Evolutionary conservation across 2,113 vertebrate genomes (phyloP).

Genomic region (Calidris pygmaea): DNA sequence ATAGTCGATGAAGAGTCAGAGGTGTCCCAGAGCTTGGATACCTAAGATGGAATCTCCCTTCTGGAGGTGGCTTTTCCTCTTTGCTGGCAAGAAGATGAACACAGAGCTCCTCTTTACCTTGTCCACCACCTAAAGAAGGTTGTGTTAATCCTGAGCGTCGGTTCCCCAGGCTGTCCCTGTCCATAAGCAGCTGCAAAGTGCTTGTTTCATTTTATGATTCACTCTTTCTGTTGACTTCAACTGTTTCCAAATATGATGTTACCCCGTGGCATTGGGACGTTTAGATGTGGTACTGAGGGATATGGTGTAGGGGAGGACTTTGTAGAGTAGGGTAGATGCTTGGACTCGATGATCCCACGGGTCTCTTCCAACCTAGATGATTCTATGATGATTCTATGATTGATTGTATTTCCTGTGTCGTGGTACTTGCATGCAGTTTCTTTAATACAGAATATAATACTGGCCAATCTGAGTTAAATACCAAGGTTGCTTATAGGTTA

Average conservation of each 20-base stretch:
- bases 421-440: not conserved
- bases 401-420: not conserved
- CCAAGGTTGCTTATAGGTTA: slow-evolving; percentile 4
- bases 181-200: slow-evolving; percentile 32
- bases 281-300: too few relatives aligned
- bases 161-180: not conserved
- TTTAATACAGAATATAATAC: not conserved
- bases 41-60: not conserved
- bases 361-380: too few relatives aligned
- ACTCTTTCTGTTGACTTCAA: slow-evolving; percentile 18
- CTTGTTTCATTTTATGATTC: slow-evolving; percentile 15
- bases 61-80: not conserved
- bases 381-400: too few relatives aligned
- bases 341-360: too few relatives aligned
- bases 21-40: not conserved
- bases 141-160: not conserved
- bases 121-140: not conserved
- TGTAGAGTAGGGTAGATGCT: too few relatives aligned
- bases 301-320: too few relatives aligned
- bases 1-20: not conserved
- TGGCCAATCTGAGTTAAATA: not conserved
- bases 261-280: not conserved
- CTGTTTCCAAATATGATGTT: not conserved
- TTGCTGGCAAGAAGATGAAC: not conserved
- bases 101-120: not conserved